Conservation (phyloP, 2,888 invertebrate species). For the Tuta absoluta region DNA sequence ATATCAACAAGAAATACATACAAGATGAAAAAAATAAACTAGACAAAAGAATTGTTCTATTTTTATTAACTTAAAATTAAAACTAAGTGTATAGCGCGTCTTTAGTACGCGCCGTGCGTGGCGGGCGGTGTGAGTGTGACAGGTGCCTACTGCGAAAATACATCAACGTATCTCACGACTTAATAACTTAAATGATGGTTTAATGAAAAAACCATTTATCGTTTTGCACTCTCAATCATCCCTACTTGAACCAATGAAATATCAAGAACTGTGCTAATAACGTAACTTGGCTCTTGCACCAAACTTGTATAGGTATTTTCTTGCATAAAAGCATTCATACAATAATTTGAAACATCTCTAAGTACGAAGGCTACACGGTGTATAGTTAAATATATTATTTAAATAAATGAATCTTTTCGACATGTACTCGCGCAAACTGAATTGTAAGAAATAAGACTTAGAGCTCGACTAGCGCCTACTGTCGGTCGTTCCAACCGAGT, state of each 20-base stretch:
- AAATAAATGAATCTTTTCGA: conserved; percentile 21
- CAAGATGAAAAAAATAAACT: neutral
- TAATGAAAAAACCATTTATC: conserved; percentile 2
- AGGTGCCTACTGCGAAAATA: conserved; percentile 2
- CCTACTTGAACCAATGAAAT: conserved; percentile 10
- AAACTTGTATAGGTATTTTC: conserved; percentile 4
- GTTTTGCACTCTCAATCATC: conserved; percentile 10
- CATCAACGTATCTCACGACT: conserved; percentile 17
- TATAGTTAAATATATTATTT: conserved; percentile 15
- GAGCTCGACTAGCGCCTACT: conserved; percentile 58
- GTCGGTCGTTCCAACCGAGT: conserved; percentile 30
- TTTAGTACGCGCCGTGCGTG: conserved; percentile 6
- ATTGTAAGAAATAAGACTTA: conserved; percentile 54
- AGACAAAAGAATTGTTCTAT: conserved; percentile 10
- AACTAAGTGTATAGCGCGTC: conserved; percentile 11
- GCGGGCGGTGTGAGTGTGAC: neutral
- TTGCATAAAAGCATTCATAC: conserved; percentile 4
- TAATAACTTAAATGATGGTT: neutral
- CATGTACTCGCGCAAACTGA: conserved; percentile 31
- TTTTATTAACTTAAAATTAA: conserved; percentile 7
- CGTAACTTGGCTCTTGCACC: neutral
- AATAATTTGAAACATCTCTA: conserved; percentile 22
- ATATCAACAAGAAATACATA: neutral
- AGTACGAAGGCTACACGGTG: conserved; percentile 25
- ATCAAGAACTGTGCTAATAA: neutral